Evolutionary conservation across 2,113 vertebrate species (phyloP), one percentile per base, ranked within the genome.

Genomic region (Melanotaenia duboulayi): DNA sequence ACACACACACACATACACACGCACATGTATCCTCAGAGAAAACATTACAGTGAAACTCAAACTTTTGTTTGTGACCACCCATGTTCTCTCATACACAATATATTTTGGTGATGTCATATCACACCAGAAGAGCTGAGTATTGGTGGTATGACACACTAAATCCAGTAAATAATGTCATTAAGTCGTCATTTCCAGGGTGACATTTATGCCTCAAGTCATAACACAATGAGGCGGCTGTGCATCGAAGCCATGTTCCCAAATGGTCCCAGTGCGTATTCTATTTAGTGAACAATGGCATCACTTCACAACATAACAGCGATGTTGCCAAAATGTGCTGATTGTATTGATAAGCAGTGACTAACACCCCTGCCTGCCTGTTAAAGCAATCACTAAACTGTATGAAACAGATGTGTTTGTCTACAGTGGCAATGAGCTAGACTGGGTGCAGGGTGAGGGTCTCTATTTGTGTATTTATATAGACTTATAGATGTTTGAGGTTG

Each of bases 401-500:
- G 4, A 69, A 65, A 19, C 13, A 20, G 37, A 20, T 14, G 1
- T 42, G 39, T 68, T 3, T 78, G 40, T 61, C 28, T 72, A 13
- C 42, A 48, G 32, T 17, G 57, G 19, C 24, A 8, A 37, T 16
- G 13, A 14, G 48, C 35, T 51, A 49, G 32, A 40, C 58, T 28
- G 46, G 35, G n/a, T 71, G 61, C 35, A 35, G 63, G 42, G 24
- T 65, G 49, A 48, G 35, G 74, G 71, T 84, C 71, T 60, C 28
- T 57, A 9, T 63, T 57, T 70, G 67, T 50, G 52, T 87, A 73
- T 90, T 91, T 84, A 80, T 68, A 69, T 59, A 78, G 73, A 83
- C 76, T 84, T 85, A 85, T 89, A 59, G 61, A 24, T 89, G 74
- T 85, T 85, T 84, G 76, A 80, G 61, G 74, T 71, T 65, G 62